These are phyloP conservation scores for Pelobates fuscus DNA, from an alignment of 2,113 vertebrate genomes.

Conservation along the genomic window DNA sequence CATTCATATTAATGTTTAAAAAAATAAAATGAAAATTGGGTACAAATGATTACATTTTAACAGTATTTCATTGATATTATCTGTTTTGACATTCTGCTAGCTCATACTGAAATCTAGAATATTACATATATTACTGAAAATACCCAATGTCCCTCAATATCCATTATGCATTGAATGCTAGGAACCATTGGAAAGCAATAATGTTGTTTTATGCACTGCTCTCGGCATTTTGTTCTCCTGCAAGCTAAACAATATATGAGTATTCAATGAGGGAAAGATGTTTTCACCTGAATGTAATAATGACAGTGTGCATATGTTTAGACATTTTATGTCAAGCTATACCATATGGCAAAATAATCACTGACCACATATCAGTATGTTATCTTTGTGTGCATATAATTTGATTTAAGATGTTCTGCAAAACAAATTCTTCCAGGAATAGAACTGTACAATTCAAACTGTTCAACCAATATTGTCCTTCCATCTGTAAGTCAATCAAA, in stretches of 20 bases:
- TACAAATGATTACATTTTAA: constrained; percentile 24
- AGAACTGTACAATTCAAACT: too few species aligned
- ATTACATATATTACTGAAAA: constrained; percentile 14
- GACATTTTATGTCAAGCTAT: constrained; percentile 12
- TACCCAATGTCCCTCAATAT: constrained; percentile 19
- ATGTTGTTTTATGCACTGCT: constrained; percentile 20
- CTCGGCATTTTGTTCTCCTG: constrained; percentile 4
- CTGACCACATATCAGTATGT: constrained; percentile 12
- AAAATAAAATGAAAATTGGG: background rate
- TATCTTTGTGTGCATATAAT: constrained; percentile 14
- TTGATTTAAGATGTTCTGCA: too few species aligned
- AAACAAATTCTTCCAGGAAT: too few species aligned
- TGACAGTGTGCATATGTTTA: constrained; percentile 43
- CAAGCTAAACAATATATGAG: constrained; percentile 20
- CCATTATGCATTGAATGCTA: constrained; percentile 6
- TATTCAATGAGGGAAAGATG: constrained; percentile 25
- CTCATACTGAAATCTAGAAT: constrained; percentile 4
- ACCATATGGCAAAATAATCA: constrained; percentile 32
- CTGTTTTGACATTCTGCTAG: constrained; percentile 28
- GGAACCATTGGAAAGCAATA: constrained; percentile 3
- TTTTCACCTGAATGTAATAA: constrained; percentile 25
- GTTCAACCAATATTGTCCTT: too few species aligned
- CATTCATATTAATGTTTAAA: too few species aligned
- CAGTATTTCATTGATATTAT: constrained; percentile 8
- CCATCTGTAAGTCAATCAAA: too few species aligned